phyloP scores from a whole-genome alignment of 2,113 vertebrate species.

The Passer domesticus region DNA sequence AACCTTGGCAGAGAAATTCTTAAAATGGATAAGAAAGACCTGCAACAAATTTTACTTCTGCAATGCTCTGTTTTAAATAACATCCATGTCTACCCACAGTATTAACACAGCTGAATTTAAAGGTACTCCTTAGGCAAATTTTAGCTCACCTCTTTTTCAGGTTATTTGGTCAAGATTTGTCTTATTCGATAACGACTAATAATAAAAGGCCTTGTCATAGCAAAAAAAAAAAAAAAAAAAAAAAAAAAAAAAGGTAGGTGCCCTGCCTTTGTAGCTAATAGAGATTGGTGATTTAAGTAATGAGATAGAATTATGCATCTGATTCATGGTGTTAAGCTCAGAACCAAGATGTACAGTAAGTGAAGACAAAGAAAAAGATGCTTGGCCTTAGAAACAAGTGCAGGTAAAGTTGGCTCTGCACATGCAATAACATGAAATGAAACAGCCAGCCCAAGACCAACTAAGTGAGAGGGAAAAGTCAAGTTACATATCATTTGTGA shows the following conservation, averaged over 20 bases:
- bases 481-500: background rate
- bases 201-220: background rate
- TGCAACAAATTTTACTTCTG: background rate
- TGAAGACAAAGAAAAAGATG: background rate
- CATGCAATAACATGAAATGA: background rate
- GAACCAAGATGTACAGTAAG: background rate
- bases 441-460: background rate
- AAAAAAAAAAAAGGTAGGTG: background rate
- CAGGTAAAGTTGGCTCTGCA: background rate
- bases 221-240: background rate
- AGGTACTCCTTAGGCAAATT: background rate
- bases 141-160: conserved; percentile 5
- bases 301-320: conserved; percentile 1
- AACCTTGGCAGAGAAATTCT: background rate
- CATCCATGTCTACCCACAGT: background rate
- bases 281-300: conserved; percentile 3
- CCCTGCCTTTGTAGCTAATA: background rate
- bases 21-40: background rate
- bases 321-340: background rate
- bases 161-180: conserved; percentile 38
- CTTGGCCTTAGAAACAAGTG: background rate
- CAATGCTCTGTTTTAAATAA: background rate
- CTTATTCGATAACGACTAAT: conserved; percentile 29
- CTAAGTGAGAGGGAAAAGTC: background rate
- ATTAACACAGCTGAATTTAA: conserved; percentile 15